Conservation (phyloP, 2,113 vertebrate species). For the Ivindomyrus marchei region DNA sequence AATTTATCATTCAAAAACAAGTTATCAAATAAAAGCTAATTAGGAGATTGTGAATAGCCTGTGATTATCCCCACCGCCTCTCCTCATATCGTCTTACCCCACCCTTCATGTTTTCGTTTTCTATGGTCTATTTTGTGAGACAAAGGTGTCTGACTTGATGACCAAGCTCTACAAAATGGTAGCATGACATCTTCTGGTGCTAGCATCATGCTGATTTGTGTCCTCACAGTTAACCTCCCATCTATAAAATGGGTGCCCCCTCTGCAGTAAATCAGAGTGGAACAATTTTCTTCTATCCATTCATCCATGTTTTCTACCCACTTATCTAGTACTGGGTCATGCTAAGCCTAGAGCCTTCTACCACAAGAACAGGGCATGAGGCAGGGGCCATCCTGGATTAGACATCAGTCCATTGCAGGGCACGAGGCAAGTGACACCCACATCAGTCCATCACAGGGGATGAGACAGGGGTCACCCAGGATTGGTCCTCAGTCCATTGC, state of each 20-base stretch:
- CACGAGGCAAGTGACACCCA: not conserved
- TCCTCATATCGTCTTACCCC: not conserved
- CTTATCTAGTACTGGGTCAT: not conserved
- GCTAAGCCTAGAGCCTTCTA: not conserved
- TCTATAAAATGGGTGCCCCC: not conserved
- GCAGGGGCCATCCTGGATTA: too few relatives aligned
- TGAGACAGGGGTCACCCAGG: too few relatives aligned
- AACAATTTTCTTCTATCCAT: not conserved
- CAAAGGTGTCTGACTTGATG: not conserved
- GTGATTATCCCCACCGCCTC: slow-evolving; percentile 11
- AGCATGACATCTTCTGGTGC: not conserved
- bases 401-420: not conserved
- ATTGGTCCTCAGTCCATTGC: too few relatives aligned
- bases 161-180: not conserved
- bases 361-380: not conserved
- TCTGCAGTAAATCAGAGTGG: not conserved
- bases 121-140: not conserved
- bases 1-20: slow-evolving; percentile 19
- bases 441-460: too few relatives aligned
- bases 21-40: slow-evolving; percentile 24
- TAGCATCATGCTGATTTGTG: not conserved
- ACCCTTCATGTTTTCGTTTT: not conserved
- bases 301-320: not conserved
- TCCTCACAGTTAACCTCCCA: not conserved
- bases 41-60: slow-evolving; percentile 15